Percentiles rank a stretch among this genome's conserved stretches.
Conservation (phyloP, 2,797 vertebrate genomes). For the Dicrostonyx torquatus region DNA sequence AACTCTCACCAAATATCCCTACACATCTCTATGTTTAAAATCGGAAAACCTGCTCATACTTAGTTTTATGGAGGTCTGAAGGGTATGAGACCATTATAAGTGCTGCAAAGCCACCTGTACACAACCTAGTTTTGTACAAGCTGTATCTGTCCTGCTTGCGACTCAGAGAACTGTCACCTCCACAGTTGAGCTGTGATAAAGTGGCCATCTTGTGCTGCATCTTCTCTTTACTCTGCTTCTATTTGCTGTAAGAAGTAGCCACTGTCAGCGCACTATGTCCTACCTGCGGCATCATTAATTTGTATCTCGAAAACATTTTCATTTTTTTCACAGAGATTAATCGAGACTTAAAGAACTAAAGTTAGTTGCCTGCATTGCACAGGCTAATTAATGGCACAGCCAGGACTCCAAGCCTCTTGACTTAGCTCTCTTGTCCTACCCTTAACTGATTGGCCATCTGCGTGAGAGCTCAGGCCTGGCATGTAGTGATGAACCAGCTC, state of each 20-base stretch:
- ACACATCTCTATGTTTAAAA: neutral
- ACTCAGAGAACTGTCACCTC: neutral
- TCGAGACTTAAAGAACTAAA: neutral
- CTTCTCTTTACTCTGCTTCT: neutral
- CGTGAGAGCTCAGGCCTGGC: neutral
- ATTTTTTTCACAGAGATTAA: neutral
- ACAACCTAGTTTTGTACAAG: neutral
- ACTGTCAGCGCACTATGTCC: neutral
- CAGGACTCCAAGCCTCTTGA: neutral
- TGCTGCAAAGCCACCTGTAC: constrained; percentile 16
- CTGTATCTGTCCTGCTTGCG: neutral
- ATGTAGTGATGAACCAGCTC: neutral
- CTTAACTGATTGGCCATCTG: neutral
- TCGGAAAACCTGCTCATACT: neutral
- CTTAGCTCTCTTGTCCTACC: neutral
- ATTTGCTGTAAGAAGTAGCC: neutral
- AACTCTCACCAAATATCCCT: neutral
- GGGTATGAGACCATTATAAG: neutral
- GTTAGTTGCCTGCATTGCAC: neutral
- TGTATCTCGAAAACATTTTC: constrained; percentile 1
- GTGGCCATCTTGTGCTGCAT: neutral
- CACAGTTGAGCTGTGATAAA: neutral
- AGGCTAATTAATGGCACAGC: neutral
- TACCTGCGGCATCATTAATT: neutral
- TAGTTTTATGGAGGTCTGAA: neutral